These are phyloP conservation scores for Saxidomus purpurata DNA, from an alignment of 1,140 invertebrate genomes.

Conservation along the genomic window DNA sequence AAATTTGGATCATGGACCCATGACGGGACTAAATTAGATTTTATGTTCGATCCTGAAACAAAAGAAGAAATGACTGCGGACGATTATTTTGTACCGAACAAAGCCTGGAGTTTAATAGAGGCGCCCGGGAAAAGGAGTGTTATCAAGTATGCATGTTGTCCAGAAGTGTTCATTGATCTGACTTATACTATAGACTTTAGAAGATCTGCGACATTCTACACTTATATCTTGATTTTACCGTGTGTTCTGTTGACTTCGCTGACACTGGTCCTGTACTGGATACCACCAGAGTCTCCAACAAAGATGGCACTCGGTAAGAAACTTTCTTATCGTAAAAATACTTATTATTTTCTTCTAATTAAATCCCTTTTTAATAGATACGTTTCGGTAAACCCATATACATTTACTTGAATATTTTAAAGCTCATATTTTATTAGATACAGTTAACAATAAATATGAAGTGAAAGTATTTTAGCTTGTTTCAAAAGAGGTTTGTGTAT, in stretches of 20 bases:
- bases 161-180: conserved; percentile 84
- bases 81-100: conserved; percentile 84
- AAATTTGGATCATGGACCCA: conserved; percentile 87
- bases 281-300: conserved; percentile 86
- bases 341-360: no score
- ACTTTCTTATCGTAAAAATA: no score
- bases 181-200: conserved; percentile 84
- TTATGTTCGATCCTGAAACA: conserved; percentile 65
- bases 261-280: conserved; percentile 87
- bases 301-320: conserved; percentile 86
- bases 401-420: no score
- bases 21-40: conserved; percentile 83
- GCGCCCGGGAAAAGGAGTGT: conserved; percentile 77
- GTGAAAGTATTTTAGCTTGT: no score
- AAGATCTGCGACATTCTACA: conserved; percentile 85
- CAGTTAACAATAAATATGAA: no score
- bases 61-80: conserved; percentile 62
- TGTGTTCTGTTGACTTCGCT: conserved; percentile 86
- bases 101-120: conserved; percentile 85
- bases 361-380: no score
- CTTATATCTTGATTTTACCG: conserved; percentile 86
- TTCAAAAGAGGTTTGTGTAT: no score
- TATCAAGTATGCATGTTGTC: conserved; percentile 84
- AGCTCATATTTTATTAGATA: no score
- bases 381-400: no score